A percentile compares a stretch with the other conserved stretches of the same genome.
These are phyloP conservation scores for Stictocephala bisonia DNA, from an alignment of 2,888 invertebrate species.

Conservation along the genomic window DNA sequence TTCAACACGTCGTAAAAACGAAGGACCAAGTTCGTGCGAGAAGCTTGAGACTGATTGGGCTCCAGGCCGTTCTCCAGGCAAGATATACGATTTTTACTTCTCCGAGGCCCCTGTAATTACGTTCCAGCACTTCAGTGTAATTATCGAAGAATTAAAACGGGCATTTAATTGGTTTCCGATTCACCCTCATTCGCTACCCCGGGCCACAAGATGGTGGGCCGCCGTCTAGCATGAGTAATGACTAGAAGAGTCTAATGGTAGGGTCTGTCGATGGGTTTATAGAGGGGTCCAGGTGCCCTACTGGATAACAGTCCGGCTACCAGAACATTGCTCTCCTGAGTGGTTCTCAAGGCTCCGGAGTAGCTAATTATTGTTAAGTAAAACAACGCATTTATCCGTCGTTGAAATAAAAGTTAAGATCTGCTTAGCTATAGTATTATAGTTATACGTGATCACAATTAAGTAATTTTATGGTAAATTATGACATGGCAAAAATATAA, in stretches of 20 bases:
- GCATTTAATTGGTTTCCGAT: conserved; percentile 37
- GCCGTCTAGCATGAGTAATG: conserved; percentile 32
- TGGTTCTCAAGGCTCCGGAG: no score
- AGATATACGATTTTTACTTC: no score
- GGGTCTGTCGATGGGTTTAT: conserved; percentile 33
- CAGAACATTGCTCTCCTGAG: no score
- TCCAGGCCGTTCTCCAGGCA: no score
- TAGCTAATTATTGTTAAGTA: no score
- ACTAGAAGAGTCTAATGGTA: conserved; percentile 19
- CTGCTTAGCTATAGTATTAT: background rate
- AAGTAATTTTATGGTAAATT: no score
- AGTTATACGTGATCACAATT: no score
- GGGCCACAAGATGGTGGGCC: conserved; percentile 24
- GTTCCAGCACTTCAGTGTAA: conserved; percentile 17
- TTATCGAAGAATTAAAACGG: conserved; percentile 35
- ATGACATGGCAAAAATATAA: no score
- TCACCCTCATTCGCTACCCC: conserved; percentile 31
- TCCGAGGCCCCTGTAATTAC: conserved; percentile 29
- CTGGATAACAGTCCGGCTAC: conserved; percentile 8
- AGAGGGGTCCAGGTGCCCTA: background rate
- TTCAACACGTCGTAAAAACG: no score
- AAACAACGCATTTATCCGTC: no score
- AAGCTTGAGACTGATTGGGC: no score
- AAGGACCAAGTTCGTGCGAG: no score
- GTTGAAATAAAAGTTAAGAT: background rate